Conservation (phyloP, 2,113 vertebrate genomes). For the cat (Felis catus) region F.catus_Fca126_mat1.0 CM031415.1:116686001-116686500, state of each 20-base stretch:
- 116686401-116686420: not conserved
- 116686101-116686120: not conserved
- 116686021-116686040: not conserved
- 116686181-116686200: not conserved
- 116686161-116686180: not conserved
- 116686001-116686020: not conserved
- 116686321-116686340: not conserved
- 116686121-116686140: not conserved
- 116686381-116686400: not conserved
- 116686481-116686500: not conserved
- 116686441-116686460: not conserved
- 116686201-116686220: not conserved
- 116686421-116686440: slow-evolving; percentile 6
- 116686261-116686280: not conserved
- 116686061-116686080: not conserved
- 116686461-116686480: not conserved
- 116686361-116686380: not conserved
- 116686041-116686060: not conserved
- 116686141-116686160: not conserved
- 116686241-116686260: not conserved
- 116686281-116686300: not conserved
- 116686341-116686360: not conserved
- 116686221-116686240: not conserved
- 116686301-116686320: not conserved
- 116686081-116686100: not conserved